Conservation (phyloP, 2,113 vertebrate genomes). For the Thamnophis sirtalis region DNA sequence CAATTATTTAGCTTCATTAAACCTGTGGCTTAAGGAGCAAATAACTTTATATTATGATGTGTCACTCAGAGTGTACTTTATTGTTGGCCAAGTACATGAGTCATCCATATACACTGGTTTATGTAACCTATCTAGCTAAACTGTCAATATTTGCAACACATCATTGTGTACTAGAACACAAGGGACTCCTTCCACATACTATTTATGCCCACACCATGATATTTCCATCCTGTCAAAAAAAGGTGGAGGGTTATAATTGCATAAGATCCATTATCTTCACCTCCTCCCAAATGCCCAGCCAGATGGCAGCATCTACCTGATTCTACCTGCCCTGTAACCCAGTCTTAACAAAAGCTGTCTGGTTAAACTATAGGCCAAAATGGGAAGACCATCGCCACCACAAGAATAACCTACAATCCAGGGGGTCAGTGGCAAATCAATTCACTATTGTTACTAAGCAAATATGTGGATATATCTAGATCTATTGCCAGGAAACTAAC, state of each 20-base stretch:
- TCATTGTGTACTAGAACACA: not conserved
- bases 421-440: not conserved
- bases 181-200: not conserved
- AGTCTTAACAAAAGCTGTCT: not conserved
- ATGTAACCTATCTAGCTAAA: not conserved
- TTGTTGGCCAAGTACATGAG: conserved; percentile 4
- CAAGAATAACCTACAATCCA: not conserved
- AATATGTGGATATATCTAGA: not conserved
- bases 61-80: not conserved
- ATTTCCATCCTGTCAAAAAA: not conserved
- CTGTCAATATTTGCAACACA: conserved; percentile 11
- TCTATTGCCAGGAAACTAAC: not conserved
- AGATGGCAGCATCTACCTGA: not conserved
- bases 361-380: not conserved
- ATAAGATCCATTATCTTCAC: not conserved
- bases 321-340: not conserved
- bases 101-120: not conserved
- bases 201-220: not conserved
- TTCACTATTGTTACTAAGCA: not conserved
- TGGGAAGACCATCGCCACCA: not conserved
- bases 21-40: not conserved
- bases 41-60: not conserved
- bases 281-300: not conserved
- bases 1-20: not conserved
- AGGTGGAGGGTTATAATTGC: not conserved